Evolutionary conservation across 2,113 vertebrate genomes (phyloP).

Genomic region (Pseudois nayaur): DNA sequence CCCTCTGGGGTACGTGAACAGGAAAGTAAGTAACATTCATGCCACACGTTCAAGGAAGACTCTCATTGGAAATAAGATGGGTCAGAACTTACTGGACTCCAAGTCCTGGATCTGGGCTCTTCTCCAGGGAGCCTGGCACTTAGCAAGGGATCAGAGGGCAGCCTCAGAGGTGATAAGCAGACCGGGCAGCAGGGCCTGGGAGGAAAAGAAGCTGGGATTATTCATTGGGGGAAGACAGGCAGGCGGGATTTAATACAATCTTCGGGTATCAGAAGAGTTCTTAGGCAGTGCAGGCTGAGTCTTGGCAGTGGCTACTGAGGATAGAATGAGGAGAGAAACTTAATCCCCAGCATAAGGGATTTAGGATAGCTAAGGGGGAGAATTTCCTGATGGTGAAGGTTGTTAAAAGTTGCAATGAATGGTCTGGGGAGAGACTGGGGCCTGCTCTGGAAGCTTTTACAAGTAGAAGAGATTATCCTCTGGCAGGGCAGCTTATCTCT

Average conservation of each 20-base stretch:
- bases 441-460: slow-evolving; percentile 70
- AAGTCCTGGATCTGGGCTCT: background rate
- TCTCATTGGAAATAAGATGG: background rate
- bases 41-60: background rate
- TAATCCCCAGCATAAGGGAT: slow-evolving; percentile 70
- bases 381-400: slow-evolving; percentile 71
- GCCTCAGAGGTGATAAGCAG: background rate
- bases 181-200: background rate
- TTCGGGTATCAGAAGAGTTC: slow-evolving; percentile 67
- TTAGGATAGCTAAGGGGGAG: slow-evolving; percentile 65
- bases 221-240: slow-evolving; percentile 42
- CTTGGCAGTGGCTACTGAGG: slow-evolving; percentile 67
- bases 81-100: background rate
- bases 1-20: rapidly evolving
- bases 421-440: slow-evolving; percentile 65
- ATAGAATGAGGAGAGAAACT: slow-evolving; percentile 63
- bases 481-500: slow-evolving; percentile 66
- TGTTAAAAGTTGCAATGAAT: slow-evolving; percentile 72
- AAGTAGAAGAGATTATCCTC: slow-evolving; percentile 73
- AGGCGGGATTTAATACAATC: slow-evolving; percentile 59
- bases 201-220: slow-evolving; percentile 55
- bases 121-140: background rate
- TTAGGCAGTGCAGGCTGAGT: slow-evolving; percentile 55
- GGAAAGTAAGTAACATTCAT: background rate
- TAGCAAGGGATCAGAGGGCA: background rate